Base-by-base conservation (phyloP, 2,113 vertebrate species). In the Ctenomys sociabilis region DNA sequence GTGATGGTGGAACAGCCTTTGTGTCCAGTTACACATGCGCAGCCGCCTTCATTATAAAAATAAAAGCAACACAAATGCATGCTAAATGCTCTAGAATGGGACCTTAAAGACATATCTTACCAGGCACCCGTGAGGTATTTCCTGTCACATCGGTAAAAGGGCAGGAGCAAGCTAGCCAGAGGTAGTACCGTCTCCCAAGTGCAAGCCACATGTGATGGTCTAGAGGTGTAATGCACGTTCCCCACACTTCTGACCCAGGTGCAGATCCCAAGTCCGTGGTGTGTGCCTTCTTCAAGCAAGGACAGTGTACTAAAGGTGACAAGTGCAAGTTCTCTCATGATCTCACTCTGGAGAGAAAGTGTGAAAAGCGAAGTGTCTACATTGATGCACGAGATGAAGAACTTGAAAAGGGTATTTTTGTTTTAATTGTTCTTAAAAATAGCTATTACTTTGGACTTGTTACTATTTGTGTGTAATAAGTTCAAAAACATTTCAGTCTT, bases 271-370 rank as follows among this genome's bases (percentile, higher is more conserved):
- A 99, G 97, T 99, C 99, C 0, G 99, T 99, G 93, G 99, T 99
- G 43, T 99, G 99, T 97, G 99, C 99, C 13, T 99, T 99, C 98
- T 99, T 99, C 95, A 99, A 99, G 98, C 99, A 99, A 99, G 99
- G 99, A 16, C 99, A 99, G 35, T 99, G 99, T 95, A 99, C 99
- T 49, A 99, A 99, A 97, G 99, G 99, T 22, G 99, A 99, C 98
- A 99, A 99, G 96, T 99, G 99, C 98, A 99, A 99, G 97, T 99
- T 99, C 98, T 99, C 99, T 98, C 99, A 99, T 94, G 99, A 99
- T 96, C 96, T 99, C 92, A 98, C 99, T 7, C 98, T 99, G 98
- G 99, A 99, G 98, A 99, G 99, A 93, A 99, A 99, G 97, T 98
- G 99, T 97, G 99, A 99, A 98, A 99, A 99, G 94, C 98, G 99